Base-by-base conservation (phyloP, 1,140 invertebrate species). In the Callitettix versicolor region DNA sequence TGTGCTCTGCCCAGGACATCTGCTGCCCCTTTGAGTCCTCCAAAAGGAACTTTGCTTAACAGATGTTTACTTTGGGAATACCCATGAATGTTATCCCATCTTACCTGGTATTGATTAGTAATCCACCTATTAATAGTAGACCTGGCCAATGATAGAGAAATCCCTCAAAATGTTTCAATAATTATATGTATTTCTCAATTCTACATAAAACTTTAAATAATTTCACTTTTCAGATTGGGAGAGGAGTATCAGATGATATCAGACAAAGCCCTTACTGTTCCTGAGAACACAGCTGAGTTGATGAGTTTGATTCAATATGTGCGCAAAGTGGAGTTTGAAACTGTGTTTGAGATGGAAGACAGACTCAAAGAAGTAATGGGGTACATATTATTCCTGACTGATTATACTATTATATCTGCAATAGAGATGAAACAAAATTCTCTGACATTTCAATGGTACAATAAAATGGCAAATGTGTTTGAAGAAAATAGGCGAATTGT, bases 351-450 rank as follows among this genome's bases (percentile, higher is more conserved):
- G 51, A 80, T 95, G 78, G 85, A 94, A 68, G 76, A 82, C 49
- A 75, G 80, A 22, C 71, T 95, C 0, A 76, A 74, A 49, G 75
- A 81, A 59, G 79, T 86, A 1, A 56, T 68, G 59, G 52, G 54
- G 20, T 67, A 68, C 50, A 80, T 90, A 15, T 67, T 84, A 56
- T 90, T 91, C 68, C 68, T 91, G 3, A 82, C 86, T 3, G 88
- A 95, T 68, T 86, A 88, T 65, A 81, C 81, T 0, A 69, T 76
- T 0, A 80, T 94, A 52, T 83, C 84, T 0, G 82, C 87, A 0
- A 72, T 88, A 7, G 88, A 95, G 70, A 83, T 94, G 57, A 90
- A 91, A 66, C 81, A 83, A 11, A 94, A 93, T 65, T 88, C 86
- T 56, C 82, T 84, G 54, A 82, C 87, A 0, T 92, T 93, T 64